These are phyloP conservation scores for Spinus pinus DNA, from an alignment of 2,797 vertebrate species.

Conservation along the genomic window DNA sequence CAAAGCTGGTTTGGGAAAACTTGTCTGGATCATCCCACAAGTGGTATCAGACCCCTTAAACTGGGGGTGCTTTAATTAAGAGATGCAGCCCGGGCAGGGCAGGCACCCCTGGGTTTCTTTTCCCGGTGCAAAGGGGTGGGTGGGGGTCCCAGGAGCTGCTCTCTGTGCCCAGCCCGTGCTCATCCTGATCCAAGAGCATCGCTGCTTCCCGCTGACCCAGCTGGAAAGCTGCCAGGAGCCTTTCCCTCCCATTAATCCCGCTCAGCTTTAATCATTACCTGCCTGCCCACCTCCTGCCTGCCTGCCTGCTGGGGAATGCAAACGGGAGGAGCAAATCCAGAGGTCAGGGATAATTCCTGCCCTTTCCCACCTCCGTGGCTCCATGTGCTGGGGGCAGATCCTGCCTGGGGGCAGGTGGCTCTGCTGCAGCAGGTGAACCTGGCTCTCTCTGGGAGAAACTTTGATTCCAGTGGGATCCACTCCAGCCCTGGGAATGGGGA, in stretches of 20 bases:
- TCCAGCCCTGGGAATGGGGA: neutral
- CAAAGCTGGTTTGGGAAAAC: fast-evolving
- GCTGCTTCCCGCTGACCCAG: neutral
- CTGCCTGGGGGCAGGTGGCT: neutral
- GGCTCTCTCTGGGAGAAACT: neutral
- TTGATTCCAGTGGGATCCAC: neutral
- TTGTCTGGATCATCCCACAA: neutral
- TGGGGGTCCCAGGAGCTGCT: neutral
- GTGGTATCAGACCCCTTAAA: neutral
- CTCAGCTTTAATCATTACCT: neutral
- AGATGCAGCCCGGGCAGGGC: neutral
- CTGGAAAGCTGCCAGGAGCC: conserved; percentile 2
- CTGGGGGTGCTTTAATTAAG: fast-evolving
- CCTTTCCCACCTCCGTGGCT: too few relatives aligned
- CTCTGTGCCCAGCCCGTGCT: fast-evolving
- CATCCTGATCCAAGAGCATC: neutral
- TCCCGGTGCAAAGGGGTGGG: neutral
- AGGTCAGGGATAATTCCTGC: neutral
- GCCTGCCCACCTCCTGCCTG: neutral
- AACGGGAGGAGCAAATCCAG: neutral
- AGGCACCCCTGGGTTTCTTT: neutral
- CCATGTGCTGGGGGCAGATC: neutral
- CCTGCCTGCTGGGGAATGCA: neutral
- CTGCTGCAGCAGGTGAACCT: neutral
- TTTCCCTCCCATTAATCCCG: neutral